Conservation (phyloP, 1,140 invertebrate genomes). For the Philopotamus ludificatus region DNA sequence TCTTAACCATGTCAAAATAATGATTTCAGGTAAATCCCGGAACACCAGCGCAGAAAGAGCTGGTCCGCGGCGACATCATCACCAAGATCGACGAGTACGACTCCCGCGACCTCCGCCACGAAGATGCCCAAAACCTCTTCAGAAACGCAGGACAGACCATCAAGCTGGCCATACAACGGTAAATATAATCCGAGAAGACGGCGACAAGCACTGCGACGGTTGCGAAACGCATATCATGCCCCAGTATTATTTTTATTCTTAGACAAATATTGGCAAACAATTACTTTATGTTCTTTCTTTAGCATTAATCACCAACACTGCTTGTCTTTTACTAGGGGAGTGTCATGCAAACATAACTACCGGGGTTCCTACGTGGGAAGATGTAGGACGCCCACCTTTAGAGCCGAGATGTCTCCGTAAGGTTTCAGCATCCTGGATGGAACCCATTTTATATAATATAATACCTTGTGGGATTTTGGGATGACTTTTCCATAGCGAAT, state of each 20-base stretch:
- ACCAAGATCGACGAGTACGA: constrained; percentile 86
- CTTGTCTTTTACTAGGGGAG: constrained; percentile 35
- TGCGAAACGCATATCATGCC: neutral
- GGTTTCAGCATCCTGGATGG: constrained; percentile 8
- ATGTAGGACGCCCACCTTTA: constrained; percentile 38
- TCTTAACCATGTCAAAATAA: too few relatives aligned
- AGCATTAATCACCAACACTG: neutral
- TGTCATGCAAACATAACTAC: constrained; percentile 38
- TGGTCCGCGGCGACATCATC: constrained; percentile 86
- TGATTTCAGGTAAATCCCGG: constrained; percentile 63
- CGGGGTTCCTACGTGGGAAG: constrained; percentile 38
- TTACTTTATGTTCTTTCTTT: neutral
- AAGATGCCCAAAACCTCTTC: constrained; percentile 87
- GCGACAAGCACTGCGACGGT: neutral
- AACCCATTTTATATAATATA: too few relatives aligned
- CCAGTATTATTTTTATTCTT: neutral
- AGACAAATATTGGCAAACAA: neutral
- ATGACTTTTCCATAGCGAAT: too few relatives aligned
- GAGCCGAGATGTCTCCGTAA: constrained; percentile 39
- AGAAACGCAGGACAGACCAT: constrained; percentile 73
- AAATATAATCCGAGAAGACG: constrained; percentile 29
- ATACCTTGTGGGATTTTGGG: too few relatives aligned
- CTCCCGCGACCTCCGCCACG: constrained; percentile 79
- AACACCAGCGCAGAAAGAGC: constrained; percentile 75
- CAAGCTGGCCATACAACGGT: constrained; percentile 66